Conservation (phyloP, 2,113 vertebrate genomes). For the Pteropus alecto region DNA sequence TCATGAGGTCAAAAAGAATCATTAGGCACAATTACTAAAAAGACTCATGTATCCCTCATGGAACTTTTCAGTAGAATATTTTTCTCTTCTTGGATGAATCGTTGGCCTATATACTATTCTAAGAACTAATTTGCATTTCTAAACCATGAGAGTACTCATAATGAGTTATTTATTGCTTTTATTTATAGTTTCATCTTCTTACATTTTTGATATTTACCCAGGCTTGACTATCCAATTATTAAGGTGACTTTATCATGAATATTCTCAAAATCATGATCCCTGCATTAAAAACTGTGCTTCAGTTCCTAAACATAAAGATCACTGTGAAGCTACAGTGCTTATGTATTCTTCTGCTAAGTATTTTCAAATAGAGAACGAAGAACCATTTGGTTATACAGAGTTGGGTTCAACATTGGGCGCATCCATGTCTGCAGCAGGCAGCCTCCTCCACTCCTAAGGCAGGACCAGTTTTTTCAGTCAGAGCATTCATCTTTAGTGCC, state of each 20-base stretch:
- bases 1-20: conserved; percentile 33
- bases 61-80: conserved; percentile 4
- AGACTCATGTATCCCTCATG: not conserved
- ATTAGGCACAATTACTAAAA: conserved; percentile 44
- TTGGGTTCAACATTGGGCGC: not conserved
- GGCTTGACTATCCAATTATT: conserved; percentile 20
- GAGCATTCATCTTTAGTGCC: not conserved
- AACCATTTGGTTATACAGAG: too few species aligned
- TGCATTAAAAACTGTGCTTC: not conserved
- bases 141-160: not conserved
- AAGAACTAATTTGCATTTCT: conserved; percentile 20
- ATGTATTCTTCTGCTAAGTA: not conserved
- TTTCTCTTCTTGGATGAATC: conserved; percentile 24
- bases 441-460: not conserved
- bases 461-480: not conserved
- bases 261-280: not conserved
- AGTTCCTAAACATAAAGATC: not conserved
- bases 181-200: not conserved
- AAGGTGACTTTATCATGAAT: conserved; percentile 14
- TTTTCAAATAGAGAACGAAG: not conserved
- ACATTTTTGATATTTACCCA: not conserved
- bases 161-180: conserved; percentile 10
- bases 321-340: not conserved
- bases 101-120: not conserved
- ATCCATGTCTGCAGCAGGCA: not conserved